Evolutionary conservation across 1,140 invertebrate genomes (phyloP).

Genomic region (Diabrotica virgifera): DNA sequence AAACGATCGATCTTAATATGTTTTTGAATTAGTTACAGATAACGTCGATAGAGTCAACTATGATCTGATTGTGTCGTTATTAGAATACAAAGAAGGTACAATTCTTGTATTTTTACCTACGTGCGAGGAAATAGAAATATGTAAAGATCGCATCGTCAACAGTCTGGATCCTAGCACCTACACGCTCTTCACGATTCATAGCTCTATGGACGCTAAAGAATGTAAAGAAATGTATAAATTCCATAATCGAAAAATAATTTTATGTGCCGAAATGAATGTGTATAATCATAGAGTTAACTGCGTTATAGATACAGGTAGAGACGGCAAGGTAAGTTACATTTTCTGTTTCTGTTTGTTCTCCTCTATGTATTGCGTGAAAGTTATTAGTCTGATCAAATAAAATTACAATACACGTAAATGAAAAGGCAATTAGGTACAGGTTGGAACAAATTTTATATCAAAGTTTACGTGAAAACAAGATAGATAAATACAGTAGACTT

Average conservation of each 20-base stretch:
- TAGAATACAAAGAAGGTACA: slow-evolving; percentile 72
- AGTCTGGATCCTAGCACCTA: slow-evolving; percentile 56
- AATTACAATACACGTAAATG: too few relatives aligned
- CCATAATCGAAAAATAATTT: slow-evolving; percentile 77
- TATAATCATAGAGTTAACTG: slow-evolving; percentile 89
- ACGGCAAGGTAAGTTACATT: slow-evolving; percentile 53
- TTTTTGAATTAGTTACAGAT: slow-evolving; percentile 30
- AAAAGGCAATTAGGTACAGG: too few relatives aligned
- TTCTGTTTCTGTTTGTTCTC: too few relatives aligned
- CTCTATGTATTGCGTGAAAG: too few relatives aligned
- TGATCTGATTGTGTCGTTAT: slow-evolving; percentile 62
- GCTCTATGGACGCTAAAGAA: slow-evolving; percentile 76
- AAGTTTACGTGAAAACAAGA: too few relatives aligned
- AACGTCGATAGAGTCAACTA: slow-evolving; percentile 59
- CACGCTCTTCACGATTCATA: slow-evolving; percentile 72
- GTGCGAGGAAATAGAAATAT: slow-evolving; percentile 84
- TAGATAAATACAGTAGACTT: too few relatives aligned
- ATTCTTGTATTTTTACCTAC: slow-evolving; percentile 88
- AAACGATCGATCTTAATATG: slow-evolving; percentile 21
- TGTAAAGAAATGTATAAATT: slow-evolving; percentile 74
- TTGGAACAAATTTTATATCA: too few relatives aligned
- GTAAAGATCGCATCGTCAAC: slow-evolving; percentile 65
- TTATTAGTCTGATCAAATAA: too few relatives aligned
- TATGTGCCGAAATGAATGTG: slow-evolving; percentile 89
- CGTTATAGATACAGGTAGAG: slow-evolving; percentile 88